Evolutionary conservation across 2,797 vertebrate species (phyloP), one percentile per base, ranked within the genome.

Genomic region (Argyrosomus regius): DNA sequence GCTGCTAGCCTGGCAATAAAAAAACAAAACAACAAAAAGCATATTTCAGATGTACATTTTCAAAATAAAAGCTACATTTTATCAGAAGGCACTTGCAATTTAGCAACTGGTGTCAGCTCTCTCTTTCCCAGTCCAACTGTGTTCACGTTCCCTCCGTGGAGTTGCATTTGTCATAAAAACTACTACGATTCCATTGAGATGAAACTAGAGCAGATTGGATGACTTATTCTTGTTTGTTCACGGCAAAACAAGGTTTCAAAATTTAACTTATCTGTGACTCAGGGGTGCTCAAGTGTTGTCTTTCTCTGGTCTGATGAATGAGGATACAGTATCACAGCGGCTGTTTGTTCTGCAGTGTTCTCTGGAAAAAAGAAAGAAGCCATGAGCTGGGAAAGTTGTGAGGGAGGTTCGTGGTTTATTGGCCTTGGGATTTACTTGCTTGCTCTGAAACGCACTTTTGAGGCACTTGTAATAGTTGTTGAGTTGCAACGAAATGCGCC

Each of bases 161-260:
- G 73, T 61, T 52, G 75, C 77, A 84, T 92, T 88, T 89, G 82
- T 82, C 82, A 82, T 79, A 78, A 77, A 87, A 88, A 77, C 78
- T 22, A 80, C 77, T 45, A 43, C 2, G 41, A 80, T 86, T 81
- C 83, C 71, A 57, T 59, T 28, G 81, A 89, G 83, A 88, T 86
- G 82, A 78, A 87, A 85, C 77, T 49, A 18, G 54, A 83, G 81
- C 81, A 86, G 75, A 80, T 68, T 83, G 81, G 82, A 82, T 86
- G 80, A 86, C 80, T 91, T 87, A 87, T 88, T 87, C 84, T 79
- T 79, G 85, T 88, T 89, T 89, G 88, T 85, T 91, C 81, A 66
- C 53, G 57, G 81, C 63, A 84, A 86, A 91, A 85, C 72, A 81
- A 78, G 80, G 71, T 85, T 84, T 85, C 77, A 75, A 58, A 74